Evolutionary conservation across 2,888 invertebrate species (phyloP).

Genomic region (Petrolisthes cinctipes): DNA sequence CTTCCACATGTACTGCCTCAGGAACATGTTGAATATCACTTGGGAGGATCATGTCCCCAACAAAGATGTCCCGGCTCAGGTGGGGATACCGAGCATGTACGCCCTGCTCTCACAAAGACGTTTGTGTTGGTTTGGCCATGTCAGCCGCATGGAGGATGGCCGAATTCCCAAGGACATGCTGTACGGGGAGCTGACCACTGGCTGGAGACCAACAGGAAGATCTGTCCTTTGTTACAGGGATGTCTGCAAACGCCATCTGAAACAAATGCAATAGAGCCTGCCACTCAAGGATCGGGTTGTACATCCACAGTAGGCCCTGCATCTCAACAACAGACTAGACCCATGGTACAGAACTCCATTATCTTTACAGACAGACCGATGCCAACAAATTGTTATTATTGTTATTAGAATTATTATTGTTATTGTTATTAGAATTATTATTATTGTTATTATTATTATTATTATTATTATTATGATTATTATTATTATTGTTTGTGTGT

Average conservation of each 20-base stretch:
- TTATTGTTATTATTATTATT: not conserved
- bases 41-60: too few species aligned
- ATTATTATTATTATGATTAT: not conserved
- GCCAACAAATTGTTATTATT: not conserved
- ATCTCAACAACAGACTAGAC: not conserved
- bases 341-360: too few species aligned
- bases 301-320: not conserved
- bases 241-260: not conserved
- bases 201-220: not conserved
- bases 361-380: too few species aligned
- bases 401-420: not conserved
- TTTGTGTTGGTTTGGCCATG: conserved; percentile 9
- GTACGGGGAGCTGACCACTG: not conserved
- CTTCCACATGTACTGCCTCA: too few species aligned
- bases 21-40: too few species aligned
- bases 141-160: conserved; percentile 14
- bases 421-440: not conserved
- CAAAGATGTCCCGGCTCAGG: not conserved
- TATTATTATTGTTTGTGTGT: too few species aligned
- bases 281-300: not conserved
- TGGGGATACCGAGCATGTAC: conserved; percentile 6
- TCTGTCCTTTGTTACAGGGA: not conserved
- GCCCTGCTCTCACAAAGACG: conserved; percentile 4
- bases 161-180: conserved; percentile 17
- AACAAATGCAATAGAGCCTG: too few species aligned